Conservation (phyloP, 2,888 invertebrate species). For the Diploptera punctata region DNA sequence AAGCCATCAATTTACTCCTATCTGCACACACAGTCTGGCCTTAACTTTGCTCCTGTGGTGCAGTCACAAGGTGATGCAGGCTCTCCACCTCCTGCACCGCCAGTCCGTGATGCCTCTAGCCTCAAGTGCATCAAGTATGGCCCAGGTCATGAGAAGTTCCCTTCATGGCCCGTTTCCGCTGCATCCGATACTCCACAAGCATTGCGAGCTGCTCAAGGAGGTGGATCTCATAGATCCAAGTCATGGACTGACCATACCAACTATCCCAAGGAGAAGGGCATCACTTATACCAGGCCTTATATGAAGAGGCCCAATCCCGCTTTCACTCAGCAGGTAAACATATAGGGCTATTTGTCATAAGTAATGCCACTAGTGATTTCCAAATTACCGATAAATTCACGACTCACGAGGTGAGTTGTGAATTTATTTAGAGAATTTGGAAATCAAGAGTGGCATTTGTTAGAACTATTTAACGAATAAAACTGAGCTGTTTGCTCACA, state of each 20-base stretch:
- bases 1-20: constrained; percentile 47
- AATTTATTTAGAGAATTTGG: no score
- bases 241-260: constrained; percentile 75
- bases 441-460: no score
- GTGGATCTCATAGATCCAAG: constrained; percentile 69
- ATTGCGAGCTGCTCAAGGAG: constrained; percentile 55
- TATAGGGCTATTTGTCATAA: no score
- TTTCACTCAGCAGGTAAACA: constrained; percentile 64
- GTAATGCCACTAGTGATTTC: no score
- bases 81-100: constrained; percentile 62
- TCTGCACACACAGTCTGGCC: constrained; percentile 51
- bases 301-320: constrained; percentile 66
- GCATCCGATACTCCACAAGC: constrained; percentile 60
- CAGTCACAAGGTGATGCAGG: constrained; percentile 31
- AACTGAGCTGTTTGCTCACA: no score
- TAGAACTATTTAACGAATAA: no score
- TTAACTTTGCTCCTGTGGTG: constrained; percentile 46
- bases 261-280: constrained; percentile 71
- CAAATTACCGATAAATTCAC: no score
- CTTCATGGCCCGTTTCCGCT: constrained; percentile 74
- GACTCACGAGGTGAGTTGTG: no score
- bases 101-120: constrained; percentile 71
- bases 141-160: constrained; percentile 76
- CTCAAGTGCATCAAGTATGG: constrained; percentile 71
- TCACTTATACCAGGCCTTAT: constrained; percentile 67